Evolutionary conservation across 2,797 vertebrate species (phyloP), one percentile per base, ranked within the genome.

Genomic region (Tauraco hartlaubi): DNA sequence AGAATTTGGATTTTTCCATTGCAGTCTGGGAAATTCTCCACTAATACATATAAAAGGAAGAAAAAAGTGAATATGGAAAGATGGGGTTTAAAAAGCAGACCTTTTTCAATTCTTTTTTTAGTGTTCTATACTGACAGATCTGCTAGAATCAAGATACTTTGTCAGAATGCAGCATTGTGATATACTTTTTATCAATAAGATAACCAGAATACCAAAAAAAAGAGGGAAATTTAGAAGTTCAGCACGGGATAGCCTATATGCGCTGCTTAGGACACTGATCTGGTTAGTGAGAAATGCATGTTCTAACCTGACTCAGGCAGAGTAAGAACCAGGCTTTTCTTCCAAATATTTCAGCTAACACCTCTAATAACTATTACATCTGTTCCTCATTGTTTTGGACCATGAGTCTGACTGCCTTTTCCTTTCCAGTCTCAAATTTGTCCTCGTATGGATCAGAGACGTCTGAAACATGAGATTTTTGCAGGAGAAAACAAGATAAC

Each of bases 211-310:
- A 13, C 14, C 7, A 75, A 5, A n/a, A 25, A 51, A 63, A 17
- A 5, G 8, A 18, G 29, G 23, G 8, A 16, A 55, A 25, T n/a
- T 43, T 52, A 5, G 26, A 21, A 15, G 5, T 68, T 92, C 41
- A 48, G 5, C n/a, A 15, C 11, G 39, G 20, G 23, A 46, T 25
- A 58, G 39, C 23, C 15, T 76, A 21, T n/a, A 62, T 0, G 0
- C 68, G 21, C 56, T 84, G 19, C 41, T 59, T 62, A 41, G 44
- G 19, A 51, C 16, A 28, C 11, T 33, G n/a, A 39, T 28, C 21
- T 80, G 46, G 16, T 91, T 56, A 77, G 58, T 49, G 48, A 71
- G 29, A 71, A 67, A 87, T 54, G 9, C 29, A 19, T 4, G 1
- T 68, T 69, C 52, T 79, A 59, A 66, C 29, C 23, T 31, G n/a